A percentile compares a stretch with the other conserved stretches of the same genome.
These are phyloP conservation scores for Leptodactylus fallax DNA, from an alignment of 2,797 vertebrate species.

Conservation along the genomic window DNA sequence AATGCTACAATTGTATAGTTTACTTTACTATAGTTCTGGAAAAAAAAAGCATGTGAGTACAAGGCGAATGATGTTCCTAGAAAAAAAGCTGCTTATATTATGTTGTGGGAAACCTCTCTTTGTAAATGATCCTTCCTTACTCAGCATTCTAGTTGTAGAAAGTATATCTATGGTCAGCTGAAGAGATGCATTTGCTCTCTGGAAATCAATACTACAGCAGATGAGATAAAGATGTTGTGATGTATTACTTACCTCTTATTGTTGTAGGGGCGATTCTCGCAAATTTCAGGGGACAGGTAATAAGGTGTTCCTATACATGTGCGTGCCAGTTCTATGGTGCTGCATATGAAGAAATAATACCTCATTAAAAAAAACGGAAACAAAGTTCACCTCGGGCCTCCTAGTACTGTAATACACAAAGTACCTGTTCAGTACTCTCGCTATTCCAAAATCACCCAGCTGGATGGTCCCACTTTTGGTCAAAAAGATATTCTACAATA, in stretches of 20 bases:
- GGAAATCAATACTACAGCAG: neutral
- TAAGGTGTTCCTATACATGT: conserved; percentile 98
- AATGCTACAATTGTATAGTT: no score
- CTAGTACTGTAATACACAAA: neutral
- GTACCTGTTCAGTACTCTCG: conserved; percentile 95
- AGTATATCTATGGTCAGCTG: neutral
- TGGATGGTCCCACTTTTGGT: conserved; percentile 95
- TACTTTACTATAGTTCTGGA: no score
- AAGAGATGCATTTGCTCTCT: neutral
- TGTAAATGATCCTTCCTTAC: neutral
- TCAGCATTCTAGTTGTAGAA: neutral
- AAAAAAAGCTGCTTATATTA: neutral
- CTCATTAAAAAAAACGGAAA: neutral
- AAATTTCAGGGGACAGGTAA: conserved; percentile 97
- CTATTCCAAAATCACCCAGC: conserved; percentile 97
- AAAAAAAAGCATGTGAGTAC: no score
- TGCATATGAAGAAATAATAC: conserved; percentile 65
- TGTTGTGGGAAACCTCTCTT: no score
- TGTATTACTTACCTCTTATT: conserved; percentile 91
- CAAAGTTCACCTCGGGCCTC: neutral
- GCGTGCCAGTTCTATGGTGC: conserved; percentile 93
- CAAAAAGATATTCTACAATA: conserved; percentile 93
- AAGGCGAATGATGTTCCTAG: neutral
- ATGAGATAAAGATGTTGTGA: no score
- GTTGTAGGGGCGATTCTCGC: conserved; percentile 98